Evolutionary conservation across 2,888 invertebrate species (phyloP).

Genomic region (Isotomurus palustris): DNA sequence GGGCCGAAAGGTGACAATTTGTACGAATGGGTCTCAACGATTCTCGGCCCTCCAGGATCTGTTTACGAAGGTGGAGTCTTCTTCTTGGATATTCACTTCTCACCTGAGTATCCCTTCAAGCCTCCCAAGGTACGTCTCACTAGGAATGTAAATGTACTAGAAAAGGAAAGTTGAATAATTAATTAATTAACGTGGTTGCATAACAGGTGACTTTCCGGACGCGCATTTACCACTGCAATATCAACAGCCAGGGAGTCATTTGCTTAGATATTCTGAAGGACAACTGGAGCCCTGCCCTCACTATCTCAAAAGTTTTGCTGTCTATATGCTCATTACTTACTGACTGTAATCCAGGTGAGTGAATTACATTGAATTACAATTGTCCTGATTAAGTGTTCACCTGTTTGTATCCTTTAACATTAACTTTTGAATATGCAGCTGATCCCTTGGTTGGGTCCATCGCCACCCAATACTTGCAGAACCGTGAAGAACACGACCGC

Average conservation of each 20-base stretch:
- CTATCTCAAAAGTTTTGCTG: conserved; percentile 93
- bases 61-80: conserved; percentile 98
- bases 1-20: conserved; percentile 97
- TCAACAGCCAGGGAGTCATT: conserved; percentile 97
- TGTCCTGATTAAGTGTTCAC: no score
- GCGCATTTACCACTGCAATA: conserved; percentile 98
- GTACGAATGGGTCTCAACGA: conserved; percentile 96
- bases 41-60: conserved; percentile 79
- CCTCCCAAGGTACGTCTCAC: conserved; percentile 84
- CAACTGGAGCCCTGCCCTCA: conserved; percentile 98
- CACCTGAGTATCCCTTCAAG: conserved; percentile 95
- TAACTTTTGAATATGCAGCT: conserved; percentile 60
- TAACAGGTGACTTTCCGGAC: conserved; percentile 82
- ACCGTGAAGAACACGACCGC: conserved; percentile 95
- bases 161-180: background rate
- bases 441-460: conserved; percentile 97
- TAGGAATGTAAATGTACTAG: background rate
- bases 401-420: background rate
- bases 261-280: conserved; percentile 97
- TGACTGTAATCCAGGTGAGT: conserved; percentile 94
- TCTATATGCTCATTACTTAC: conserved; percentile 97
- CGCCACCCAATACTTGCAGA: conserved; percentile 95
- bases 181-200: background rate
- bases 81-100: conserved; percentile 95
- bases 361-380: no score